Evolutionary conservation across 2,888 invertebrate genomes (phyloP).

Genomic region (Chelonus formosanus): DNA sequence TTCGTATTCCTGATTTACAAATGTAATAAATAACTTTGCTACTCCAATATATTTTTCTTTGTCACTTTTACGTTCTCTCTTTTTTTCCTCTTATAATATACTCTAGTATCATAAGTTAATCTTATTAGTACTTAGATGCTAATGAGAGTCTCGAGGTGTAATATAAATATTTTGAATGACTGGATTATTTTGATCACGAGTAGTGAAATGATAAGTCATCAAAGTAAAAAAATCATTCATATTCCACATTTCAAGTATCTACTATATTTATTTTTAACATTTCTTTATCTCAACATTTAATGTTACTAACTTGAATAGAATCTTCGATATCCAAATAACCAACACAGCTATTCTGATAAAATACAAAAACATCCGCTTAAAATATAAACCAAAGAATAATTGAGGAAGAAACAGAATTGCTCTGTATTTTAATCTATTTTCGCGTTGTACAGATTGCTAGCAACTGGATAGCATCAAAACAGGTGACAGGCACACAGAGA

Average conservation of each 20-base stretch:
- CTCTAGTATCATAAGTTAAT: constrained; percentile 17
- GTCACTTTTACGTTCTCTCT: background rate
- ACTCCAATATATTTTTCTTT: background rate
- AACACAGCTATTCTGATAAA: no score
- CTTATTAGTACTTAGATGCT: constrained; percentile 30
- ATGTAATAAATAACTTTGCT: background rate
- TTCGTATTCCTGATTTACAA: background rate
- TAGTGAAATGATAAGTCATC: background rate
- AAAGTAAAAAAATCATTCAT: no score
- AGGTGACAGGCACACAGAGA: no score
- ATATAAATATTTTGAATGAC: constrained; percentile 28
- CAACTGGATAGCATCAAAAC: no score
- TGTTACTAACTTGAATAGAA: no score
- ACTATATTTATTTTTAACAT: background rate
- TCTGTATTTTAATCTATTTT: no score
- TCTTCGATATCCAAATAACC: no score
- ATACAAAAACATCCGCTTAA: no score
- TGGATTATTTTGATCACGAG: constrained; percentile 8
- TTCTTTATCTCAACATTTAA: background rate
- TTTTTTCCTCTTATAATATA: constrained; percentile 2
- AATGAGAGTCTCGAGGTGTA: constrained; percentile 22
- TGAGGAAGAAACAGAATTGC: no score
- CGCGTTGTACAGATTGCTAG: no score
- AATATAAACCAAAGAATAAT: no score
- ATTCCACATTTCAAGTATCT: no score